These are phyloP conservation scores for Uropsilus gracilis DNA, from an alignment of 2,113 vertebrate species.

Conservation along the genomic window DNA sequence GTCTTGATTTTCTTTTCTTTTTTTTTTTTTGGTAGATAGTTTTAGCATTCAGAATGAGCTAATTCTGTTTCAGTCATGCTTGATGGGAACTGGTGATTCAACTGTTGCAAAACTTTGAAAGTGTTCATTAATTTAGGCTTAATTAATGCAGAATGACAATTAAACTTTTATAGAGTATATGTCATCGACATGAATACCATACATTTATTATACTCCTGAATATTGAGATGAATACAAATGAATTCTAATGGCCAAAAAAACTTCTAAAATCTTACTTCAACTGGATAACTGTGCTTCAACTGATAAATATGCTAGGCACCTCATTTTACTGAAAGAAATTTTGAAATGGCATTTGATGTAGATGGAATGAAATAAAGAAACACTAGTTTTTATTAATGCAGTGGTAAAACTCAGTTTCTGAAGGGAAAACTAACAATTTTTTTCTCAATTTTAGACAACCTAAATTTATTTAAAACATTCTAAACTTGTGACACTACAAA, in stretches of 20 bases:
- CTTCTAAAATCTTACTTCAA: constrained; percentile 28
- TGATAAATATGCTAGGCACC: not conserved
- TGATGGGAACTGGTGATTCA: constrained; percentile 81
- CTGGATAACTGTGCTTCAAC: not conserved
- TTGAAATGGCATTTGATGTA: constrained; percentile 33
- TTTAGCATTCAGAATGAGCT: constrained; percentile 76
- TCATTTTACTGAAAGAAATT: constrained; percentile 28
- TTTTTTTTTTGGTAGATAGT: constrained; percentile 37
- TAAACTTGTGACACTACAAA: constrained; percentile 39
- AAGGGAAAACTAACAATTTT: not conserved
- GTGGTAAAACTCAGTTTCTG: not conserved
- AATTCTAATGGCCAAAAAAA: constrained; percentile 50
- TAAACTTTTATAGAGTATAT: constrained; percentile 76
- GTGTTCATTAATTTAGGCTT: constrained; percentile 84
- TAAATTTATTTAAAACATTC: constrained; percentile 49
- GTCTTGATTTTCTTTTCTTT: constrained; percentile 52
- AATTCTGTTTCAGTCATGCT: constrained; percentile 78
- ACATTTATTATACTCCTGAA: constrained; percentile 59
- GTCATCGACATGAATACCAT: constrained; percentile 66
- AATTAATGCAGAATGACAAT: constrained; percentile 85
- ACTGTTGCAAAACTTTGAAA: constrained; percentile 83
- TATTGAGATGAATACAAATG: constrained; percentile 70
- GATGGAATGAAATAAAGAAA: not conserved
- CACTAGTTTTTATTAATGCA: constrained; percentile 38
- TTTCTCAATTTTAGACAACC: constrained; percentile 7